Evolutionary conservation across 2,113 vertebrate genomes (phyloP).

Genomic region (Pipa parva): DNA sequence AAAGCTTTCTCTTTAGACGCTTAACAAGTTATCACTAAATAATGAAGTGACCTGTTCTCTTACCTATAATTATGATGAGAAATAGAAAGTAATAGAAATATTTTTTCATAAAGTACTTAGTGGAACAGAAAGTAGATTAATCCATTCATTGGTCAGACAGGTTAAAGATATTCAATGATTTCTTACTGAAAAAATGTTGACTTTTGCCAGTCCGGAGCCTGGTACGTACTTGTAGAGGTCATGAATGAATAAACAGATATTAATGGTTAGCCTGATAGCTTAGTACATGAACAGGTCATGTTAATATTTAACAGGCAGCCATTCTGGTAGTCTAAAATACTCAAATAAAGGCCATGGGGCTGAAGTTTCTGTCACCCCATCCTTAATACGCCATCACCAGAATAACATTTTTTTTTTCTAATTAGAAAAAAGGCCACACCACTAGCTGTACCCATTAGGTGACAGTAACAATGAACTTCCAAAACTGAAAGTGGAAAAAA

Average conservation of each 20-base stretch:
- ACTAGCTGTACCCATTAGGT: background rate
- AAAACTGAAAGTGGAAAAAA: no score
- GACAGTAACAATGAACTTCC: background rate
- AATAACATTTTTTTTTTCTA: background rate
- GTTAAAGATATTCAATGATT: conserved; percentile 42
- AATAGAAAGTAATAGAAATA: background rate
- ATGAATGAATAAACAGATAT: conserved; percentile 95
- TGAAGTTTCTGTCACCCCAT: conserved; percentile 65
- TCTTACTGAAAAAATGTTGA: conserved; percentile 61
- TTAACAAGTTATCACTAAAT: background rate
- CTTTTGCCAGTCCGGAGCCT: conserved; percentile 77
- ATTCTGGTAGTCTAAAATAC: conserved; percentile 53
- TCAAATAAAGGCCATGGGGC: conserved; percentile 65
- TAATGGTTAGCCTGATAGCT: conserved; percentile 97
- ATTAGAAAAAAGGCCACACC: background rate
- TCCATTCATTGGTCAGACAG: conserved; percentile 35
- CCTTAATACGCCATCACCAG: conserved; percentile 54
- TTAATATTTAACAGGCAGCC: conserved; percentile 94
- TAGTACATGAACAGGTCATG: conserved; percentile 87
- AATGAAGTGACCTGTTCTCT: background rate
- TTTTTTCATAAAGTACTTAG: conserved; percentile 17
- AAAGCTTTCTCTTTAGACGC: background rate
- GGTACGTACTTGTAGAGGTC: conserved; percentile 84
- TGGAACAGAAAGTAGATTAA: conserved; percentile 5
- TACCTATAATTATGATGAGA: background rate